A percentile compares a stretch with the other conserved stretches of the same genome.
Evolutionary conservation across 2,888 invertebrate genomes (phyloP).

Genomic region (Brachypterus glaber): DNA sequence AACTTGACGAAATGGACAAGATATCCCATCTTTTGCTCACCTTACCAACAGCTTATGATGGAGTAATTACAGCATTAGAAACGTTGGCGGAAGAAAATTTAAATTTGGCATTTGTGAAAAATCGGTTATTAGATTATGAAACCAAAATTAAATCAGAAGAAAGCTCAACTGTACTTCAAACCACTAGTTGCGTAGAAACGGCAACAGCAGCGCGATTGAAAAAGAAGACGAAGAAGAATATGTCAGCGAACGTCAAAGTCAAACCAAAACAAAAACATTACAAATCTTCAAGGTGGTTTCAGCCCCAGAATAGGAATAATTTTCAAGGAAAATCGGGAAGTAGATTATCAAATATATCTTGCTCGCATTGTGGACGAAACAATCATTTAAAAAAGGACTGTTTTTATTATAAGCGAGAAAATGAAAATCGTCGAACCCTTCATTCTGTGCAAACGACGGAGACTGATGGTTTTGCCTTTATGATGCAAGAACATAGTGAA

Average conservation of each 20-base stretch:
- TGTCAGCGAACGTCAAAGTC: background rate
- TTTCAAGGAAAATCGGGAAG: background rate
- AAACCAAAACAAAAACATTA: no score
- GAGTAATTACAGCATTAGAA: constrained; percentile 34
- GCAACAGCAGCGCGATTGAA: no score
- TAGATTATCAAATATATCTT: constrained; percentile 14
- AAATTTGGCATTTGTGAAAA: constrained; percentile 32
- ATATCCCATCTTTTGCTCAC: constrained; percentile 32
- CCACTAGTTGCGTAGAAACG: background rate
- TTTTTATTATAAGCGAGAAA: constrained; percentile 23
- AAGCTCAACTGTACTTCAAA: constrained; percentile 1
- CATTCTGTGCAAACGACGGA: constrained; percentile 6
- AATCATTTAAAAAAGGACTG: constrained; percentile 16
- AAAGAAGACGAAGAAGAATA: background rate
- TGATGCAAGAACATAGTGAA: no score
- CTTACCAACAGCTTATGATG: constrained; percentile 31
- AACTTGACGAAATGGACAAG: constrained; percentile 32
- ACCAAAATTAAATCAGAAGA: constrained; percentile 12
- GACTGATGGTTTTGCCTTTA: background rate
- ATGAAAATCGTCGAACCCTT: constrained; percentile 13
- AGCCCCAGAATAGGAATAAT: no score
- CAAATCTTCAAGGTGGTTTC: no score
- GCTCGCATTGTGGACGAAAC: constrained; percentile 7
- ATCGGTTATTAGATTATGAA: constrained; percentile 19
- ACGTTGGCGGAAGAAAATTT: constrained; percentile 30